Conservation (phyloP, 2,113 vertebrate genomes). For the Sardina pilchardus region DNA sequence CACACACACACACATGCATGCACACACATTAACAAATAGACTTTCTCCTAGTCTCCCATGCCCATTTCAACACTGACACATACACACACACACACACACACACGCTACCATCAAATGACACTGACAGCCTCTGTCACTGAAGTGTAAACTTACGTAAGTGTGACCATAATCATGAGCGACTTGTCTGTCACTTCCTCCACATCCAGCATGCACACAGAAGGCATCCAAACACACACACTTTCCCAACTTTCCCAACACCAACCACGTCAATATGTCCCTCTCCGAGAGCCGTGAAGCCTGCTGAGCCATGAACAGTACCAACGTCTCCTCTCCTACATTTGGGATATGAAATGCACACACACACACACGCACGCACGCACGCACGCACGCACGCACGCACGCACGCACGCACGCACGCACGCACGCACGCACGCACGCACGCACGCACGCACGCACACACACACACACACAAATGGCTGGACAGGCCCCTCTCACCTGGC, state of each 20-base stretch:
- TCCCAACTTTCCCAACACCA: neutral
- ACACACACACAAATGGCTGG: too few relatives aligned
- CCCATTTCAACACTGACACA: neutral
- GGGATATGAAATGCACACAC: neutral
- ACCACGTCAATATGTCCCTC: neutral
- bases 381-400: too few relatives aligned
- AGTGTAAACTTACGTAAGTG: neutral
- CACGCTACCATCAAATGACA: neutral
- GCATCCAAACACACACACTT: neutral
- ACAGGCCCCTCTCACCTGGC: neutral
- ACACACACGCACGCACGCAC: too few relatives aligned
- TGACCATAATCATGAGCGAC: neutral
- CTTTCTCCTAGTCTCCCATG: neutral
- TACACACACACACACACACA: neutral
- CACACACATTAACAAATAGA: neutral
- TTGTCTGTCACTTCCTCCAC: neutral
- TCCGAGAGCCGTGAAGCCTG: neutral
- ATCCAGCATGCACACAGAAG: neutral
- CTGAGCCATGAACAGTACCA: neutral
- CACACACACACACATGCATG: constrained; percentile 6
- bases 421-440: too few relatives aligned
- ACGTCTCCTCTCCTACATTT: neutral
- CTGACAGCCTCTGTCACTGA: neutral
- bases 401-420: too few relatives aligned
- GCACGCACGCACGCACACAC: too few relatives aligned